These are phyloP conservation scores for Sciurus carolinensis DNA, from an alignment of 2,797 vertebrate genomes.

Conservation along the genomic window DNA sequence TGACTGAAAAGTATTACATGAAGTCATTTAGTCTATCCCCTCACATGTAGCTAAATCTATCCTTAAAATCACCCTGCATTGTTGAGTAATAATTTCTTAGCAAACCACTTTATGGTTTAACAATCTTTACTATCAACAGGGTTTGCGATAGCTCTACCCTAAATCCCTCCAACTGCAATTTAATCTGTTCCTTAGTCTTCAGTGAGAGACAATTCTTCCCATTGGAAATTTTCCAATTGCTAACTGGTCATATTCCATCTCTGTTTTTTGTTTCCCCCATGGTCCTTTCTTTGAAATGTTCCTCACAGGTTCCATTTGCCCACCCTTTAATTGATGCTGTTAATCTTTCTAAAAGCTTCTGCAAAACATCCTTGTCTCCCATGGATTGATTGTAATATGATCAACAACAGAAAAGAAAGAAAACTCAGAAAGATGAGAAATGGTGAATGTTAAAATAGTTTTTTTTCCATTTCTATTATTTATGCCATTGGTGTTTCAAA, in stretches of 20 bases:
- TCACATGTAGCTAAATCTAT: constrained; percentile 59
- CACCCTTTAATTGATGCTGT: constrained; percentile 33
- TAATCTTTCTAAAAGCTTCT: constrained; percentile 49
- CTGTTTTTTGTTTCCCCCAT: background rate
- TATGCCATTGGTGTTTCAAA: constrained; percentile 34
- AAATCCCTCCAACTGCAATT: constrained; percentile 42
- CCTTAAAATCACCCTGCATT: constrained; percentile 11
- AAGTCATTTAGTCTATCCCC: constrained; percentile 11
- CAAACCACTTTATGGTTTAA: background rate
- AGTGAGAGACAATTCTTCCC: constrained; percentile 34
- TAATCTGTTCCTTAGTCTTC: constrained; percentile 38
- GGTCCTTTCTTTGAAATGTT: constrained; percentile 42
- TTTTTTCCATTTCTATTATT: constrained; percentile 23
- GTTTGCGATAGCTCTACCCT: background rate
- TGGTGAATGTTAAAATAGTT: background rate
- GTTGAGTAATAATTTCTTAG: constrained; percentile 48
- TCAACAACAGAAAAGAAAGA: background rate
- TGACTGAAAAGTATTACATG: constrained; percentile 24
- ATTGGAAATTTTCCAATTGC: constrained; percentile 35
- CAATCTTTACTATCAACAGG: background rate
- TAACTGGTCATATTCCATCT: constrained; percentile 58
- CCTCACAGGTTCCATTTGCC: background rate
- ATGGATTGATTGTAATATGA: constrained; percentile 4
- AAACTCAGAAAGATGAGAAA: constrained; percentile 57
- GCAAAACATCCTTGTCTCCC: background rate